Percentiles rank a stretch among this genome's conserved stretches.
Conservation (phyloP, 2,888 invertebrate genomes). For the Dione vanillae region DNA sequence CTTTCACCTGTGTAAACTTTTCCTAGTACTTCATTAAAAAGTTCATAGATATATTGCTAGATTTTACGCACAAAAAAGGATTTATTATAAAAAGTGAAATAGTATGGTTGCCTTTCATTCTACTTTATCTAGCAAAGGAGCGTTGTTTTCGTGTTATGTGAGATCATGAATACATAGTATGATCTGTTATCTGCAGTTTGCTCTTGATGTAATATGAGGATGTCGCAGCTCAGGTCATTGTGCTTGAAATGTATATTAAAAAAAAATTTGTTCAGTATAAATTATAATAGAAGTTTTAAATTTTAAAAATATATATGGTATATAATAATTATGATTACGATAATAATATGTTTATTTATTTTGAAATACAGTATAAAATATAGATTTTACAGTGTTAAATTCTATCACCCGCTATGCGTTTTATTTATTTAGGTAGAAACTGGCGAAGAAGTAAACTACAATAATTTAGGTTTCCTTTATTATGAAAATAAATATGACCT, state of each 20-base stretch:
- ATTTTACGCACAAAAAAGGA: no score
- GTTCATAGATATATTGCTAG: no score
- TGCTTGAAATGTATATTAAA: constrained; percentile 3
- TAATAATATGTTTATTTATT: no score
- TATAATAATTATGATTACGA: no score
- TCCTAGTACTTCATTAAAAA: no score
- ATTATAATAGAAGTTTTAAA: no score
- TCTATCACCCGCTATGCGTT: background rate
- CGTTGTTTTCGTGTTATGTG: constrained; percentile 22
- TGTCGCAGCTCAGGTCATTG: constrained; percentile 17
- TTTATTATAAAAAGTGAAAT: background rate
- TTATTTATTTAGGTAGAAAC: background rate
- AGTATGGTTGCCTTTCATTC: constrained; percentile 21
- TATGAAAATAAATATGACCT: background rate
- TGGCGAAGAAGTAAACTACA: background rate
- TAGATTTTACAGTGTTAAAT: background rate
- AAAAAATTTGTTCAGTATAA: background rate
- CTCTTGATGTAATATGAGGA: constrained; percentile 19
- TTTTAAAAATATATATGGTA: no score
- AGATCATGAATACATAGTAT: constrained; percentile 30
- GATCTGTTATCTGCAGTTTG: constrained; percentile 31
- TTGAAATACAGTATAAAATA: background rate
- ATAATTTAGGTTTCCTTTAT: background rate
- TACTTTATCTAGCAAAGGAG: constrained; percentile 29
- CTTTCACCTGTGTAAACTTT: no score